These are phyloP conservation scores for Anguilla megastoma DNA, from an alignment of 2,797 vertebrate genomes.

Conservation along the genomic window DNA sequence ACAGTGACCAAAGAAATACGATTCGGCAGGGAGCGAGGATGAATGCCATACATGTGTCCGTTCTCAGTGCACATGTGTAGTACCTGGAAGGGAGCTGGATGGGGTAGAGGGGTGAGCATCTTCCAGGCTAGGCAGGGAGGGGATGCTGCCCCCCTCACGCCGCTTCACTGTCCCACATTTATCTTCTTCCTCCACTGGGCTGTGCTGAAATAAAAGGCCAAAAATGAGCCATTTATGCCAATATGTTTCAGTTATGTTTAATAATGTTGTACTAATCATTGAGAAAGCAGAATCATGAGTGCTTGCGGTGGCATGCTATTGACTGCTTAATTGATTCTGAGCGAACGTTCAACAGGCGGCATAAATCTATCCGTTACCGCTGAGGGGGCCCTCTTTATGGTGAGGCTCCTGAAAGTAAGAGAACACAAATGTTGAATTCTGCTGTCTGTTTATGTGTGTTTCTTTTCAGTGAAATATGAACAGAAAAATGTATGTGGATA, in stretches of 20 bases:
- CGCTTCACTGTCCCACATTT: slow-evolving; percentile 54
- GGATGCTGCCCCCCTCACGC: slow-evolving; percentile 4
- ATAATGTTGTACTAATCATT: not conserved
- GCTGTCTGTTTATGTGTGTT: not conserved
- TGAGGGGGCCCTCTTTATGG: slow-evolving; percentile 53
- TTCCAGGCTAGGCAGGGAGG: slow-evolving; percentile 26
- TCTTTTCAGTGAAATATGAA: not conserved
- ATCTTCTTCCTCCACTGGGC: slow-evolving; percentile 42
- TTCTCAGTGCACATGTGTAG: not conserved
- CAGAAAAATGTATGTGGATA: not conserved
- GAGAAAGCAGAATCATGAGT: not conserved
- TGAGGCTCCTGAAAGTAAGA: slow-evolving; percentile 52
- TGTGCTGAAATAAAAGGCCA: slow-evolving; percentile 35
- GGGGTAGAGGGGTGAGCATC: slow-evolving; percentile 25
- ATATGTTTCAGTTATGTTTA: not conserved
- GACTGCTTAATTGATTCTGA: not conserved
- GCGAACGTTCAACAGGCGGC: not conserved
- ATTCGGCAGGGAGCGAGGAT: not conserved
- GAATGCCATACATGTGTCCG: not conserved
- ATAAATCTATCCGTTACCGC: slow-evolving; percentile 39
- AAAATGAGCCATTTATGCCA: not conserved
- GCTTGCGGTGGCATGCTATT: not conserved
- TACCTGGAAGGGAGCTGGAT: slow-evolving; percentile 42
- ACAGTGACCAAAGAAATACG: not conserved
- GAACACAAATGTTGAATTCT: not conserved